Conservation (phyloP, 2,888 invertebrate species). For the Amphiduros pacificus region DNA sequence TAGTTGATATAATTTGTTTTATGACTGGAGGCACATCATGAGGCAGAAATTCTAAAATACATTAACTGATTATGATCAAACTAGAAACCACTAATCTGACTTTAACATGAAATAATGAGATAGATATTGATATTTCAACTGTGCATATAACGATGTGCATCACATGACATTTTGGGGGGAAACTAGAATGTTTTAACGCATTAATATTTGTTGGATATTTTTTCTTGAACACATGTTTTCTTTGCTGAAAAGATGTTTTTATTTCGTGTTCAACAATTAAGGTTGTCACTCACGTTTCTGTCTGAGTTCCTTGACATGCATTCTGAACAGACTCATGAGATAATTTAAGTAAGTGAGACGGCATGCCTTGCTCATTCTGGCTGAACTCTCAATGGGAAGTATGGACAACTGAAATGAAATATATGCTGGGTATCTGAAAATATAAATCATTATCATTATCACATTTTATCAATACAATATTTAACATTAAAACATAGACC, state of each 20-base stretch:
- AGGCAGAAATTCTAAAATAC: conserved; percentile 33
- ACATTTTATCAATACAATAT: neutral
- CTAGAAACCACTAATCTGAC: neutral
- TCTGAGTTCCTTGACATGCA: conserved; percentile 28
- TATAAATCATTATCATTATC: too few relatives aligned
- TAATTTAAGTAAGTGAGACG: conserved; percentile 37
- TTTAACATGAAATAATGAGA: neutral
- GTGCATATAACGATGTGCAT: neutral
- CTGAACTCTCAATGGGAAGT: conserved; percentile 32
- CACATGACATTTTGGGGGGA: neutral
- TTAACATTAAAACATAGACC: neutral
- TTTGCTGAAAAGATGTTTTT: neutral
- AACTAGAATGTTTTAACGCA: too few relatives aligned
- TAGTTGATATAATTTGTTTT: conserved; percentile 27
- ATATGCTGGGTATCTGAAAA: conserved; percentile 34
- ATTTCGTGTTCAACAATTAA: neutral
- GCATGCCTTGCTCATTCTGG: conserved; percentile 31
- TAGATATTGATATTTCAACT: neutral
- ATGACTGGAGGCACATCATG: conserved; percentile 33
- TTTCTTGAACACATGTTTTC: too few relatives aligned
- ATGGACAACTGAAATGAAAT: conserved; percentile 33
- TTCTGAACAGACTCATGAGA: conserved; percentile 33
- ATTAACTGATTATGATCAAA: neutral
- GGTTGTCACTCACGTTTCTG: conserved; percentile 32
- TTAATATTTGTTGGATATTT: too few relatives aligned